Evolutionary conservation across 2,888 invertebrate genomes (phyloP), one percentile per base, ranked within the genome.

Genomic region (Hypomecis atomaria): DNA sequence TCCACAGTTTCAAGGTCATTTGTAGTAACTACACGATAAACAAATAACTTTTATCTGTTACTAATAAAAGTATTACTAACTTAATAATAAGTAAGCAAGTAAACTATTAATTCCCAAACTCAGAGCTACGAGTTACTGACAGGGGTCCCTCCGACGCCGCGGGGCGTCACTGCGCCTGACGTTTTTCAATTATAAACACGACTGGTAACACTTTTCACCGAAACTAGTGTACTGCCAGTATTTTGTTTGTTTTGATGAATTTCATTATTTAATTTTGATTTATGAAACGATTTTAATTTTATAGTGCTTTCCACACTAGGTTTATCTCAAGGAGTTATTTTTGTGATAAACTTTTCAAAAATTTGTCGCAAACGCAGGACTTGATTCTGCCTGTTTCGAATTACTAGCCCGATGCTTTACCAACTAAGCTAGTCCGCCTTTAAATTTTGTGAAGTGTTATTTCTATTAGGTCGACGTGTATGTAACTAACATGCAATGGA

Each of bases 161-260:
- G 86, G 89, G 89, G 85, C 84, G 88, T 83, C 87, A 73, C 82
- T 89, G 89, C 81, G 69, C 70, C 78, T 86, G 89, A 89, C 89
- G 74, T 88, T 89, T 89, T 88, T 73, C 75, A 75, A 75, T 72
- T 89, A 89, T 85, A 87, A 85, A 83, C 84, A 85, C 84, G 82
- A 85, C 79, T 82, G 83, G 86, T 85, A 83, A 86, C 87, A 88
- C 88, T 88, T 86, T 85, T 84, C 77, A 78, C 65, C 65, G 50
- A 67, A 70, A 67, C 72, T 72, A 70, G 66, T 65, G 65, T 68
- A 57, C 60, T 65, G 58, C 23, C 55, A 48, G 44, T 33, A 13
- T 63, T 65, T 63, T 57, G 48, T 54, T 60, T 61, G 66, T 71
- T 62, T 67, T 62, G 43, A 65, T 55, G 23, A 53, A 6, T 55